These are phyloP conservation scores for Chloroceryle amazona DNA, from an alignment of 2,797 vertebrate genomes.

Conservation along the genomic window DNA sequence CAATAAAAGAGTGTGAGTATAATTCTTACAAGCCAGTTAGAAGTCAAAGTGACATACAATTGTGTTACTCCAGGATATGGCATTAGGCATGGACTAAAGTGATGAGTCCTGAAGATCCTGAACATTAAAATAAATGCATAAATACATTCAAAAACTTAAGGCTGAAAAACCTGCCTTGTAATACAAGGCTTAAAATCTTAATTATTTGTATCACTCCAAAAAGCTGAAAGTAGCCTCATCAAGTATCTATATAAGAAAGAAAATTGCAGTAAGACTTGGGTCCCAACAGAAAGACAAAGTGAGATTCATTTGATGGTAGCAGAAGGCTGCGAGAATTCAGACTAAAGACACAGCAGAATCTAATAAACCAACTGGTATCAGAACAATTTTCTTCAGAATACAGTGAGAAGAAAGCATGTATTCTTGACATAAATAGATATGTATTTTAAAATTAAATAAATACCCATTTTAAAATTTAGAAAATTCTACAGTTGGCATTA, in stretches of 20 bases:
- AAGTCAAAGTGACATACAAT: not conserved
- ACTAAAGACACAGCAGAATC: not conserved
- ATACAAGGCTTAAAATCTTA: not conserved
- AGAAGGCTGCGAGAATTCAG: not conserved
- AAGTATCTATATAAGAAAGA: not conserved
- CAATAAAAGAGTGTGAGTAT: rapidly evolving
- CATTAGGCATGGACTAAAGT: not conserved
- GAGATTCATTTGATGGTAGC: not conserved
- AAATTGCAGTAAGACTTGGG: not conserved
- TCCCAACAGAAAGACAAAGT: not conserved
- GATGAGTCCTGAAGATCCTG: not conserved
- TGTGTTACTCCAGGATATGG: not conserved
- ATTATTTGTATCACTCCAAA: not conserved
- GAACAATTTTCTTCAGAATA: not conserved
- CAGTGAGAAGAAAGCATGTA: not conserved
- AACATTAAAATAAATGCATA: not conserved
- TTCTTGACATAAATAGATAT: not conserved
- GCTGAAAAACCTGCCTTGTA: not conserved
- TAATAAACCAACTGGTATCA: not conserved
- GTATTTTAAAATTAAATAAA: not conserved
- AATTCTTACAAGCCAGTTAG: not conserved
- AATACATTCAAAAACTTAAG: not conserved
- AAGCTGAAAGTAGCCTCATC: not conserved
- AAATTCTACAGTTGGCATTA: not conserved
- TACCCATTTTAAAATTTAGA: not conserved